A percentile compares a stretch with the other conserved stretches of the same genome.
Evolutionary conservation across 2,113 vertebrate genomes (phyloP).

Genomic region (Ardeotis arabs): DNA sequence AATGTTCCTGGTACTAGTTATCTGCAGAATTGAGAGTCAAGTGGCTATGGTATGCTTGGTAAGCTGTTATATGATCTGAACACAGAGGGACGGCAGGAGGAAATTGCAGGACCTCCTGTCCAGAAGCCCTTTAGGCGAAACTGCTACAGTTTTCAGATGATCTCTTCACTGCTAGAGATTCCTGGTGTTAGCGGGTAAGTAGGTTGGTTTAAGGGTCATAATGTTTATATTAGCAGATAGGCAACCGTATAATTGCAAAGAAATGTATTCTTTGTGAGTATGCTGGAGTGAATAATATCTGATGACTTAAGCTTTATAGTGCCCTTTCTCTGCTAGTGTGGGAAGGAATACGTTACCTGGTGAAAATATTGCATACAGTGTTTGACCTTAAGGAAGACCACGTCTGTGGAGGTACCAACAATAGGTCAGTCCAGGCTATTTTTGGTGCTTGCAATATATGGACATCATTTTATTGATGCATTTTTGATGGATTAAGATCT

Average conservation of each 20-base stretch:
- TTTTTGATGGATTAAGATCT: not conserved
- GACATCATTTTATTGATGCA: rapidly evolving
- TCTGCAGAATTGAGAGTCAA: not conserved
- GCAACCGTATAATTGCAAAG: rapidly evolving
- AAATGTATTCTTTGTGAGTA: not conserved
- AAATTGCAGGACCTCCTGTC: not conserved
- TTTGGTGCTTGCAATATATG: not conserved
- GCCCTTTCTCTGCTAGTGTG: not conserved
- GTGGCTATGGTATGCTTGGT: not conserved
- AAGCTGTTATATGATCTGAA: too few species aligned
- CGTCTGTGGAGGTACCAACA: not conserved
- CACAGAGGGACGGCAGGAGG: not conserved
- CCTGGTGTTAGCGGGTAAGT: rapidly evolving
- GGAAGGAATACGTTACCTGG: not conserved
- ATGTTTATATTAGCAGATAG: not conserved
- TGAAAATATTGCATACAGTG: rapidly evolving
- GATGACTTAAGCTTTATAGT: not conserved
- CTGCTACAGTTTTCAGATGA: not conserved
- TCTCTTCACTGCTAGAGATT: not conserved
- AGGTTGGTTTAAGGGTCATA: not conserved
- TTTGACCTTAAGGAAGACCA: not conserved
- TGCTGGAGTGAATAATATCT: not conserved
- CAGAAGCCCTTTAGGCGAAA: not conserved
- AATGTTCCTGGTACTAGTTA: not conserved
- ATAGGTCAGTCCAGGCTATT: not conserved